These are phyloP conservation scores for Brevimyrus niger DNA, from an alignment of 2,113 vertebrate genomes.

Conservation along the genomic window DNA sequence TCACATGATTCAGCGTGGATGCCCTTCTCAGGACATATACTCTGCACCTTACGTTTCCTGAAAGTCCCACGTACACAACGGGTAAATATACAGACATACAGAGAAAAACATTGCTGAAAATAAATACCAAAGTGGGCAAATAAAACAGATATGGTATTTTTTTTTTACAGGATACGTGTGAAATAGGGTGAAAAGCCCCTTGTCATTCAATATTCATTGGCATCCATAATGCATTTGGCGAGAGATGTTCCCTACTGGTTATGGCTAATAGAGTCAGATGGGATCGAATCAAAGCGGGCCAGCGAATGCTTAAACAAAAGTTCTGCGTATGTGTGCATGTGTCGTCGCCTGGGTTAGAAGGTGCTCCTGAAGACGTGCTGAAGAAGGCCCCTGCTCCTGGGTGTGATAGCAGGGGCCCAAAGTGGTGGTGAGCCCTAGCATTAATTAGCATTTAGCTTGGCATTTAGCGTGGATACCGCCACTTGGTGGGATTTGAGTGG, in stretches of 20 bases:
- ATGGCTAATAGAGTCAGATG: background rate
- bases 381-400: background rate
- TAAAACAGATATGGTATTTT: background rate
- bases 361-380: background rate
- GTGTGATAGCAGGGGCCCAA: background rate
- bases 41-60: background rate
- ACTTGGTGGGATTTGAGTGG: background rate
- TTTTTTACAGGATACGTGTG: background rate
- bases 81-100: slow-evolving; percentile 10
- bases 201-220: background rate
- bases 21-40: too few relatives aligned
- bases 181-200: background rate
- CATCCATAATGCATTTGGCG: slow-evolving; percentile 1
- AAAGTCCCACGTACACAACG: background rate
- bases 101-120: background rate
- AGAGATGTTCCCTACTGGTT: background rate
- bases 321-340: background rate
- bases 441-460: background rate
- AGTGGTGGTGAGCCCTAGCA: background rate
- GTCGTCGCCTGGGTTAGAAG: background rate
- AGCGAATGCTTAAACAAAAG: background rate
- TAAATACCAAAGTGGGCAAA: background rate
- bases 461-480: background rate
- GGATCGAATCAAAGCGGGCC: background rate
- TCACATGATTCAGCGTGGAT: too few relatives aligned